These are phyloP conservation scores for Drosophila maculinotata DNA, from an alignment of 2,888 invertebrate species.

Conservation along the genomic window DNA sequence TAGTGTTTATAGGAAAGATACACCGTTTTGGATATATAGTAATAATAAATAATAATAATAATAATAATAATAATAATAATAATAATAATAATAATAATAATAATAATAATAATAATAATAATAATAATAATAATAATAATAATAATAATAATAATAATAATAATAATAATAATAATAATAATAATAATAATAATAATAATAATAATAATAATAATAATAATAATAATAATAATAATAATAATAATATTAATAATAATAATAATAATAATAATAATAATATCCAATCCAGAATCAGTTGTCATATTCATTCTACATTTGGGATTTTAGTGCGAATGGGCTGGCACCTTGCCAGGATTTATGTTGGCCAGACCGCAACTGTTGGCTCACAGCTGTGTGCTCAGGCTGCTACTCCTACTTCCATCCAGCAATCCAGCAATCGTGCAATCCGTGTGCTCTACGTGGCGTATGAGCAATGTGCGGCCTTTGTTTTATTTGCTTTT, in stretches of 20 bases:
- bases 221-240: too few relatives aligned
- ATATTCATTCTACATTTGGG: slow-evolving; percentile 2
- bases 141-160: slow-evolving; percentile 3
- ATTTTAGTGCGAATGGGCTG: slow-evolving; percentile 10
- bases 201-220: too few relatives aligned
- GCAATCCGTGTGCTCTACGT: slow-evolving; percentile 9
- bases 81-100: neutral
- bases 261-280: too few relatives aligned
- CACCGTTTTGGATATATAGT: too few relatives aligned
- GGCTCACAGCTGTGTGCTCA: too few relatives aligned
- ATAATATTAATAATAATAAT: too few relatives aligned
- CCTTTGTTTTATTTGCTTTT: neutral
- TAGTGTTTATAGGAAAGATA: too few relatives aligned
- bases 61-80: slow-evolving; percentile 2
- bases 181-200: too few relatives aligned
- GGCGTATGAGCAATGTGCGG: slow-evolving; percentile 21
- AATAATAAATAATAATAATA: neutral
- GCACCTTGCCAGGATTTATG: slow-evolving; percentile 1
- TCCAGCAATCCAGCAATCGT: too few relatives aligned
- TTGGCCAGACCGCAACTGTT: slow-evolving; percentile 4
- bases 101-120: neutral
- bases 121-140: neutral
- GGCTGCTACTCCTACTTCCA: too few relatives aligned
- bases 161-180: slow-evolving; percentile 7
- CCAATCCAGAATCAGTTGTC: too few relatives aligned